Percentiles rank a stretch among this genome's conserved stretches.
Evolutionary conservation across 2,113 vertebrate species (phyloP).

Genomic region (Alectura lathami): DNA sequence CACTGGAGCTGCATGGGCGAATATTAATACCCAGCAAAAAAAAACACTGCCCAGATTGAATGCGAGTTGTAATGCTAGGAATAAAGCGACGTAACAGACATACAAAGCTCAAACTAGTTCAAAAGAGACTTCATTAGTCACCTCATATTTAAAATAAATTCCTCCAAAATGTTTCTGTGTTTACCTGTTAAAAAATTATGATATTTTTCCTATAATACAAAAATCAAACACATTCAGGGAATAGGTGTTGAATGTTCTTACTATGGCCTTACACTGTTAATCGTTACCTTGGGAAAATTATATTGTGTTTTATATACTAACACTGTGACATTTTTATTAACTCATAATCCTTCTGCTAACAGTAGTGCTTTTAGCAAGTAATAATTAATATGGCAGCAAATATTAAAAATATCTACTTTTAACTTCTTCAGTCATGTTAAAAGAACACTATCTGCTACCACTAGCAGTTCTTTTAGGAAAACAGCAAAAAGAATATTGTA

Average conservation of each 20-base stretch:
- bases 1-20: neutral
- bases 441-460: neutral
- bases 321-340: conserved; percentile 77
- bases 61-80: neutral
- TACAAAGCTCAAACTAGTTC: neutral
- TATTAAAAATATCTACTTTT: conserved; percentile 66
- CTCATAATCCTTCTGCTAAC: conserved; percentile 74
- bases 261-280: conserved; percentile 63
- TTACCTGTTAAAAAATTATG: conserved; percentile 18
- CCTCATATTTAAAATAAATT: neutral
- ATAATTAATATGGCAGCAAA: conserved; percentile 73
- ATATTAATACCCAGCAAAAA: neutral
- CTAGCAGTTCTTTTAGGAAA: neutral
- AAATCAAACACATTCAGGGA: conserved; percentile 57
- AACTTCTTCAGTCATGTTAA: conserved; percentile 68
- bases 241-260: conserved; percentile 48
- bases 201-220: conserved; percentile 19
- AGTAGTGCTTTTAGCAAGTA: conserved; percentile 63
- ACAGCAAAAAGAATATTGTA: neutral
- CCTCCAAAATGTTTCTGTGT: neutral
- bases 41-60: neutral
- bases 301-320: conserved; percentile 72
- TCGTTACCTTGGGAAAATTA: conserved; percentile 77
- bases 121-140: neutral
- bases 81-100: neutral